Percentiles rank a stretch among this genome's conserved stretches.
phyloP scores from a whole-genome alignment of 30 jellyfish, hydroid and myxozoan genomes.

The Aurelia coerulea region DNA sequence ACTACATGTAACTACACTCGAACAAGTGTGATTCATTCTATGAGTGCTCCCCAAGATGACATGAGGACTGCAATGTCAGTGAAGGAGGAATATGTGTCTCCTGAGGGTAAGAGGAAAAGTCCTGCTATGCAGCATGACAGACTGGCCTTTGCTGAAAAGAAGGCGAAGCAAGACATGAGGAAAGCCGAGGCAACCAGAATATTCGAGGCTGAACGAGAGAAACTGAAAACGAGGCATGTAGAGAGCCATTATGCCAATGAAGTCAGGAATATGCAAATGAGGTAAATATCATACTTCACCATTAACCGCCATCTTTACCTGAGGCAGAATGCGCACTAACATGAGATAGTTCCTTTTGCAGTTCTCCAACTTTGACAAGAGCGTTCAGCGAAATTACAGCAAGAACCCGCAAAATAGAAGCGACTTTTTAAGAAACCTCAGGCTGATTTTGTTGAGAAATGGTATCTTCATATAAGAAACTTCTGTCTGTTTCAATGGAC shows the following conservation, averaged over 20 bases:
- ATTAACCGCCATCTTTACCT: neutral
- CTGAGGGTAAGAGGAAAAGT: constrained; percentile 66
- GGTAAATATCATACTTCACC: neutral
- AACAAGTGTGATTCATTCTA: constrained; percentile 93
- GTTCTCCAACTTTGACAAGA: too few relatives aligned
- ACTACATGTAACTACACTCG: constrained; percentile 73
- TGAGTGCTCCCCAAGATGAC: constrained; percentile 71
- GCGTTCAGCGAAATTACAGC: too few relatives aligned
- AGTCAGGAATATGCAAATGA: constrained; percentile 61
- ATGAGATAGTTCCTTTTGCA: too few relatives aligned
- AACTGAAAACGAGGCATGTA: constrained; percentile 57
- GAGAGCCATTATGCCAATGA: constrained; percentile 72
- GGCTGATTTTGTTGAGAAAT: too few relatives aligned
- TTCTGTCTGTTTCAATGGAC: too few relatives aligned
- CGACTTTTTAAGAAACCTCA: too few relatives aligned
- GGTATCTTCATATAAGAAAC: too few relatives aligned
- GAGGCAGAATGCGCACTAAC: neutral
- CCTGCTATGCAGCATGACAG: constrained; percentile 59
- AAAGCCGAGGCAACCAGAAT: constrained; percentile 48
- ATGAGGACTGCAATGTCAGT: constrained; percentile 46
- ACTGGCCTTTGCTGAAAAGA: constrained; percentile 40
- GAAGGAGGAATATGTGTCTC: constrained; percentile 70
- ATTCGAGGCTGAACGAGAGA: constrained; percentile 74
- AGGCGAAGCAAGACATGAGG: constrained; percentile 50
- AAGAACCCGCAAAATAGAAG: too few relatives aligned